Evolutionary conservation across 2,797 vertebrate genomes (phyloP), one percentile per base, ranked within the genome.

Genomic region (Arctocebus calabarensis): DNA sequence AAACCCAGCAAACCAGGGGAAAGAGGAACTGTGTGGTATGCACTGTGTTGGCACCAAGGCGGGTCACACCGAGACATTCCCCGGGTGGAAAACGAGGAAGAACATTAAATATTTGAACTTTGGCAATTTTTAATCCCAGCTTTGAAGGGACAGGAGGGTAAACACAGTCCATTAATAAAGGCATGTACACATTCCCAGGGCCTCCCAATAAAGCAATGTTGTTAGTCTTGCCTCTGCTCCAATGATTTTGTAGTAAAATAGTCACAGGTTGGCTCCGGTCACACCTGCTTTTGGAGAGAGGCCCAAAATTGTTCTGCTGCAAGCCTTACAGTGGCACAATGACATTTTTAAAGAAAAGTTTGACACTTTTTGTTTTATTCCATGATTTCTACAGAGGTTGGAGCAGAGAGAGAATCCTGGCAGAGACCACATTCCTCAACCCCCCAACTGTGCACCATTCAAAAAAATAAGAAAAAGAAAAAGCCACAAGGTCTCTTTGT

Each of bases 31-130:
- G 6, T 1, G 6, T 7, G 29, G n/a, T 1, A 3, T 48, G 25
- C 0, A 2, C 6, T 48, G 0, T 3, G 14, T 4, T 64, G 90
- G 77, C 45, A 20, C 4, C 74, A 83, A 32, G 22, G 27, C 91
- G 62, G 73, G 61, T 43, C 57, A 52, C 57, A 2, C 13, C 0
- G 62, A 94, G 78, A 85, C 74, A 55, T 32, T 37, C 70, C 61
- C 55, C 32, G 45, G 40, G 37, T 22, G 19, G 87, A 74, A 45
- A 90, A 45, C 25, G 16, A 81, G 61, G 48, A 45, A 79, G 71
- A 64, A 94, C 75, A 73, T 45, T 84, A 61, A 86, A 81, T 86
- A 84, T 95, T 48, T 91, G 87, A 77, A 73, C 71, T 87, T 82
- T 88, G 59, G 45, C 32, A 84, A 57, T 75, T 43, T 89, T 89